Conservation (phyloP, 2,113 vertebrate genomes). For the human (Homo sapiens) region DNA sequence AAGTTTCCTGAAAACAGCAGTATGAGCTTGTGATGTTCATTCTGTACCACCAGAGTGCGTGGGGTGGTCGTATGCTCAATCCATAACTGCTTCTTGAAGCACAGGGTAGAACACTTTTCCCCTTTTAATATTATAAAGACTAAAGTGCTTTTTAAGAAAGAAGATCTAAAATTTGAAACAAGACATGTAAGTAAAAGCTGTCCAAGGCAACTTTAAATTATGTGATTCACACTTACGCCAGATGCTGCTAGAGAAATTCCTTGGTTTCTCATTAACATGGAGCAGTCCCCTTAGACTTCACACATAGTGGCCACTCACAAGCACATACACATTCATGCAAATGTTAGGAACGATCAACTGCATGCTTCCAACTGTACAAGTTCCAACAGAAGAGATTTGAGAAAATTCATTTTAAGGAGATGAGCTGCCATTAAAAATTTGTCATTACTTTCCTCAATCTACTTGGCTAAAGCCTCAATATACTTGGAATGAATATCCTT, state of each 20-base stretch:
- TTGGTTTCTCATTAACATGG: conserved; percentile 83
- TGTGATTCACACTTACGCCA: conserved; percentile 82
- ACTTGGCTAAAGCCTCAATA: background rate
- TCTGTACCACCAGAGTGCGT: background rate
- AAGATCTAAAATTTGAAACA: conserved; percentile 73
- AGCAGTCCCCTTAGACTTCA: conserved; percentile 82
- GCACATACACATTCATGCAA: conserved; percentile 71
- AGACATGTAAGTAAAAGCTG: conserved; percentile 71
- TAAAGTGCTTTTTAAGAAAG: conserved; percentile 50
- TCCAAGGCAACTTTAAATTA: conserved; percentile 81
- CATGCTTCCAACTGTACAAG: conserved; percentile 70
- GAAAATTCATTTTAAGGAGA: conserved; percentile 51
- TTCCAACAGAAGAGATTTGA: conserved; percentile 57
- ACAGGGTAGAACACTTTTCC: background rate
- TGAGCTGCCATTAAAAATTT: background rate
- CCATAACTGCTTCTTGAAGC: background rate
- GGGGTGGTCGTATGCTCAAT: background rate
- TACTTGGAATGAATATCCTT: background rate
- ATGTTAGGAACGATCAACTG: conserved; percentile 55
- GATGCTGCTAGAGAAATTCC: conserved; percentile 80
- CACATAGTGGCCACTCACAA: conserved; percentile 78
- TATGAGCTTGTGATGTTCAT: background rate
- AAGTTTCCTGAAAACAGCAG: background rate
- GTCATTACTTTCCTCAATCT: background rate
- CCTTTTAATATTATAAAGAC: conserved; percentile 46